Base-by-base conservation (phyloP, 2,888 invertebrate species). In the Conchocele bisecta region DNA sequence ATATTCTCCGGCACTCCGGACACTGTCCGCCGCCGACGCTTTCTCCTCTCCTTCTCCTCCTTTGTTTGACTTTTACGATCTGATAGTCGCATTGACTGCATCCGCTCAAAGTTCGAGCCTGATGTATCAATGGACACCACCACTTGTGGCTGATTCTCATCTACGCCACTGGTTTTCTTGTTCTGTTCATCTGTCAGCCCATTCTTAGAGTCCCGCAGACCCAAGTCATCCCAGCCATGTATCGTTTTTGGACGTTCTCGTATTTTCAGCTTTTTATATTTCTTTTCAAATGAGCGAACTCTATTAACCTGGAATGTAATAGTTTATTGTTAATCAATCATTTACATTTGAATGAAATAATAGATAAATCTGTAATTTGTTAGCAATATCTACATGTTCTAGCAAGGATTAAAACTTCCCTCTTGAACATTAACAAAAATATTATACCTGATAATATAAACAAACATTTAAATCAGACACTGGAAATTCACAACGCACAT, bases 111-210 rank as follows among this genome's bases (percentile, higher is more conserved):
- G 90, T 95, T 94, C 87, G 94, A 94, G 58, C 97, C 97, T 74
- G 96, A 95, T 60, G 96, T 95, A 92, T 98, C 97, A 86, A 98
- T 96, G 71, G 95, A 94, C 73, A 98, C 95, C 78, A 97, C 92
- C 93, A 96, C 95, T 79, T 96, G 95, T 60, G 96, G 96, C 48
- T 70, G 70, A n/a, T 60, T 63, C 51, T 17, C 51, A 29, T 42
- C 75, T 68, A 69, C 53, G 66, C 66, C 74, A 64, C 70, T 63
- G 3, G 33, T 59, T 37, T 65, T 51, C 22, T 82, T 75, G 44
- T 78, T 75, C 48, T 79, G 69, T 17, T 79, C 75, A 11, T 71
- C 61, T 11, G 73, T 60, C 3, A 56, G 33, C 11, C 79, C 68
- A 51, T 74, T 66, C 54, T 68, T 68, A 22, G 59, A 60, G 24